Evolutionary conservation across 2,113 vertebrate genomes (phyloP), one percentile per base, ranked within the genome.

Genomic region (Uria lomvia): DNA sequence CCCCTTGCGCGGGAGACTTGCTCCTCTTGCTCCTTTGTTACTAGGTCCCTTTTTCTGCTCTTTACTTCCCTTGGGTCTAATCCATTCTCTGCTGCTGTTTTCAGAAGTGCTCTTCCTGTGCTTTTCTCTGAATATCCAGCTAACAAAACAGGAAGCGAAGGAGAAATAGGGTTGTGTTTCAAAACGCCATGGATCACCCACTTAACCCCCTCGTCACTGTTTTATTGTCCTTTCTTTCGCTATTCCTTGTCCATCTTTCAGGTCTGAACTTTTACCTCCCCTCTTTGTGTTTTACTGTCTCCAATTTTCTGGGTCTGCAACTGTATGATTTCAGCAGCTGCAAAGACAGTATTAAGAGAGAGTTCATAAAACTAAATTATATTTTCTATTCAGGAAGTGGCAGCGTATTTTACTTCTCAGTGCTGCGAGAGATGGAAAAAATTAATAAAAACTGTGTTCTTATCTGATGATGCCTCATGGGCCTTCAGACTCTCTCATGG

Each of bases 391-490:
- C 71, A 87, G 90, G 79, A 74, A 65, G 30, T 95, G 80, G 55
- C 52, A 77, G 42, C 73, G 30, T 81, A 55, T 86, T 97, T 93
- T 83, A 78, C 32, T 97, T 59, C 77, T 92, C 38, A 52, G 56
- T 11, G 6, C 32, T 62, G 50, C 0, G 6, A 93, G 49, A 90
- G 81, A 91, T 21, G 36, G 71, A 80, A 81, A 81, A 97, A 96
- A 96, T 94, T 97, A 97, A 95, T 89, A 89, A 93, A 92, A 97
- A 67, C 52, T 72, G 11, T 76, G 59, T 86, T 91, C 87, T 97
- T 95, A 95, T 96, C 97, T 96, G 85, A 71, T 92, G 63, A 50
- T 92, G 71, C 68, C 82, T 97, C 62, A 4, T 75, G 92, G 78
- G 86, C 72, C 83, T 92, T 86, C 74, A 77, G 77, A 72, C 20